Evolutionary conservation across 2,113 vertebrate species (phyloP).

Genomic region (Rhea pennata): DNA sequence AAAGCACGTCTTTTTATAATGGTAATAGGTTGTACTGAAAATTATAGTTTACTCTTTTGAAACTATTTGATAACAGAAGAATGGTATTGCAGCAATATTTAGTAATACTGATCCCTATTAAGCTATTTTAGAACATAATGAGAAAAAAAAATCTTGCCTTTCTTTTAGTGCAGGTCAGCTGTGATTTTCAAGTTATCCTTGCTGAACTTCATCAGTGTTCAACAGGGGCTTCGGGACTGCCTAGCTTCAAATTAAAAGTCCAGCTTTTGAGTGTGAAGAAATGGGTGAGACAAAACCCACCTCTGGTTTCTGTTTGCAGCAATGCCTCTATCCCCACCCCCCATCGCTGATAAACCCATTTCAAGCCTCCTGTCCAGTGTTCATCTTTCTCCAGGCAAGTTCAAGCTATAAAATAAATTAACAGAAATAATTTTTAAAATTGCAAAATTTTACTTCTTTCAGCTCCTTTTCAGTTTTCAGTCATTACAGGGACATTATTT

Average conservation of each 20-base stretch:
- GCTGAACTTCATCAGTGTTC: neutral
- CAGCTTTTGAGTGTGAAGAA: neutral
- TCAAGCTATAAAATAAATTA: neutral
- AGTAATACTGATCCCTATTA: neutral
- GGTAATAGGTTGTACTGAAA: neutral
- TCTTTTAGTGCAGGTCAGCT: neutral
- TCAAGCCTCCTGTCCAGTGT: neutral
- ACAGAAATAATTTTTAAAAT: neutral
- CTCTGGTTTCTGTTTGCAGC: neutral
- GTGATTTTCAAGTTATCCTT: neutral
- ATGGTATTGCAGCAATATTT: neutral
- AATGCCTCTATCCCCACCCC: neutral
- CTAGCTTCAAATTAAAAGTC: neutral
- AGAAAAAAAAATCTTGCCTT: neutral
- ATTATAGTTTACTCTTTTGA: neutral
- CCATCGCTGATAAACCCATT: neutral
- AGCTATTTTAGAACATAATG: neutral
- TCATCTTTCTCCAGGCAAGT: neutral
- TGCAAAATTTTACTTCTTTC: neutral
- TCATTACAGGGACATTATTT: neutral
- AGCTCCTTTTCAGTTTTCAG: neutral
- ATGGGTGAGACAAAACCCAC: neutral
- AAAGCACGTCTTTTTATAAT: neutral
- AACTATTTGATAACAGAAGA: neutral
- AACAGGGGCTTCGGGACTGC: neutral